A percentile compares a stretch with the other conserved stretches of the same genome.
These are phyloP conservation scores for Trachelipus rathkii DNA, from an alignment of 1,140 invertebrate species.

Conservation along the genomic window DNA sequence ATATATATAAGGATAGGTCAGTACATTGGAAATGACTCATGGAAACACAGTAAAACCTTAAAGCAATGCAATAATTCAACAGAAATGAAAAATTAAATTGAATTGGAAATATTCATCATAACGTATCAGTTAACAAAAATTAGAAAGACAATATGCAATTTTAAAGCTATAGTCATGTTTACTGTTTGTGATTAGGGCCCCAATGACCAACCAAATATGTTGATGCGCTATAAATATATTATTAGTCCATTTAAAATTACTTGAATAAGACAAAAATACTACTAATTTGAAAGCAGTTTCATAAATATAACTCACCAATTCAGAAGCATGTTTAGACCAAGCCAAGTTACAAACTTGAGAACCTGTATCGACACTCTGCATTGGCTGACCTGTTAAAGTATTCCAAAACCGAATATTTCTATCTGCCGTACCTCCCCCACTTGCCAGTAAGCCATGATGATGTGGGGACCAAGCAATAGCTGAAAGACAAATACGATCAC, in stretches of 20 bases:
- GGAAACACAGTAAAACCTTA: no score
- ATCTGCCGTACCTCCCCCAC: slow-evolving; percentile 97
- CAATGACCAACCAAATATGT: background rate
- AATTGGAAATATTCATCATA: no score
- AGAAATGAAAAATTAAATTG: no score
- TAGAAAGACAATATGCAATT: background rate
- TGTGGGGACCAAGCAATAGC: slow-evolving; percentile 99
- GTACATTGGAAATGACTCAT: no score
- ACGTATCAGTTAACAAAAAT: no score
- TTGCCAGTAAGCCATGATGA: slow-evolving; percentile 94
- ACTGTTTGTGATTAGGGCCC: background rate
- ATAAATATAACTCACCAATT: slow-evolving; percentile 65
- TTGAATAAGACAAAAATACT: no score
- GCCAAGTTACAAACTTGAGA: slow-evolving; percentile 97
- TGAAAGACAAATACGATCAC: slow-evolving; percentile 25
- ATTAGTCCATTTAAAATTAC: no score
- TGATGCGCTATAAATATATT: background rate
- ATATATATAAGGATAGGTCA: no score
- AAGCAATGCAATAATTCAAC: no score
- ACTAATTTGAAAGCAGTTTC: no score
- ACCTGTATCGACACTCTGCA: slow-evolving; percentile 98
- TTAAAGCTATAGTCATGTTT: background rate
- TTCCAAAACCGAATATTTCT: slow-evolving; percentile 99
- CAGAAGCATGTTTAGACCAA: slow-evolving; percentile 98
- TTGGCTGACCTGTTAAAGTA: slow-evolving; percentile 95